A percentile compares a stretch with the other conserved stretches of the same genome.
Conservation (phyloP, 1,140 invertebrate species). For the Solenopsis fugax region DNA sequence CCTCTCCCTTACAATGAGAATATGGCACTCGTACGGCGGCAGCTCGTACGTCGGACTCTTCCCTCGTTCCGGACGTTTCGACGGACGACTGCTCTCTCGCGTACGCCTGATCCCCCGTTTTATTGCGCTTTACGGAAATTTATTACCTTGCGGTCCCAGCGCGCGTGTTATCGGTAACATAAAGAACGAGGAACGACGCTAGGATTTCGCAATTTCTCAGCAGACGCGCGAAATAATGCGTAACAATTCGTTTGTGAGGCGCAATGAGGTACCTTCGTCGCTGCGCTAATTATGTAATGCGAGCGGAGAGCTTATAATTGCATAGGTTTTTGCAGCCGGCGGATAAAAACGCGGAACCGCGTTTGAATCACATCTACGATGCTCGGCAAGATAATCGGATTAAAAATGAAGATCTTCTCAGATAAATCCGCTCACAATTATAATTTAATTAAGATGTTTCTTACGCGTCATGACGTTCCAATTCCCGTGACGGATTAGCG, state of each 20-base stretch:
- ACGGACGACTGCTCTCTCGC: slow-evolving; percentile 22
- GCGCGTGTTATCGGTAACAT: slow-evolving; percentile 35
- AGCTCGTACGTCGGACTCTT: neutral
- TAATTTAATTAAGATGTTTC: slow-evolving; percentile 51
- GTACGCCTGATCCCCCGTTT: slow-evolving; percentile 32
- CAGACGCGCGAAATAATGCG: slow-evolving; percentile 50
- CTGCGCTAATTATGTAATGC: slow-evolving; percentile 31
- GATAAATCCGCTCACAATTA: slow-evolving; percentile 51
- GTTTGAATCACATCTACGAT: slow-evolving; percentile 14
- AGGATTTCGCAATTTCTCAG: slow-evolving; percentile 52
- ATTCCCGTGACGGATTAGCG: slow-evolving; percentile 26
- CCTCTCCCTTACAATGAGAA: slow-evolving; percentile 15
- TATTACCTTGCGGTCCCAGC: slow-evolving; percentile 48
- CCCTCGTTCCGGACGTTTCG: slow-evolving; percentile 12
- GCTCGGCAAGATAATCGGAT: slow-evolving; percentile 8
- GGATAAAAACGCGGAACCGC: slow-evolving; percentile 39
- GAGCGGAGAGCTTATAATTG: slow-evolving; percentile 40
- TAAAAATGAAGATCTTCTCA: slow-evolving; percentile 12
- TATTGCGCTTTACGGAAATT: slow-evolving; percentile 52
- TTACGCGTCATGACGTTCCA: slow-evolving; percentile 8
- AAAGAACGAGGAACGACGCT: slow-evolving; percentile 36
- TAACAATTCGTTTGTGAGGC: slow-evolving; percentile 42
- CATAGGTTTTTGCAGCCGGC: slow-evolving; percentile 12
- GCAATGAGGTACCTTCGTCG: neutral
- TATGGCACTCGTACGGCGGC: neutral